Conservation (phyloP, 2,113 vertebrate genomes). For the Caranx melampygus region DNA sequence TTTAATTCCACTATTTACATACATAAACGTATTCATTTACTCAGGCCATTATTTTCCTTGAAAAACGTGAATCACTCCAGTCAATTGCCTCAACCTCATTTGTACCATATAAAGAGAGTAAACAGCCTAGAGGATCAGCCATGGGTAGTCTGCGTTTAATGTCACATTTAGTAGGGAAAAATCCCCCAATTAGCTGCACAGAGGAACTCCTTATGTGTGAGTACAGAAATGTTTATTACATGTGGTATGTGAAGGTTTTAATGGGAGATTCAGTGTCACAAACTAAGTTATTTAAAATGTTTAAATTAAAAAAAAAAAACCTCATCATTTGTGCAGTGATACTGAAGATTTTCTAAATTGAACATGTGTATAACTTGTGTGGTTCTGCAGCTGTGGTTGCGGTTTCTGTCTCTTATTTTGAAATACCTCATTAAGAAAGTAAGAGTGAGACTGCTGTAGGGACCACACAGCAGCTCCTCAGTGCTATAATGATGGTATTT, state of each 20-base stretch:
- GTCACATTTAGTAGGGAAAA: slow-evolving; percentile 47
- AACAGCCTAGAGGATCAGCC: slow-evolving; percentile 55
- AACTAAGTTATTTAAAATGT: neutral
- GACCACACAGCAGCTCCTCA: neutral
- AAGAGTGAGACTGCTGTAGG: neutral
- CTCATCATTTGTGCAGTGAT: neutral
- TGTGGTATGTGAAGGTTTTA: neutral
- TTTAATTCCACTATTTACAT: slow-evolving; percentile 3
- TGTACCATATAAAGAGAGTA: slow-evolving; percentile 48
- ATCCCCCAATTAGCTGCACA: slow-evolving; percentile 34
- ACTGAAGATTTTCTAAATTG: neutral
- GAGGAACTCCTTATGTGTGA: neutral
- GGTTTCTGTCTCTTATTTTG: neutral
- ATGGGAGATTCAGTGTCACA: neutral
- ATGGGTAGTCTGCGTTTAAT: slow-evolving; percentile 55
- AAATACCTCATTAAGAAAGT: neutral
- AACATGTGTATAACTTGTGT: neutral
- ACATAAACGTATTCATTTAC: slow-evolving; percentile 28
- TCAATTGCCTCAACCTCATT: slow-evolving; percentile 55
- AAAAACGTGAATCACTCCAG: slow-evolving; percentile 26
- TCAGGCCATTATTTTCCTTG: slow-evolving; percentile 27
- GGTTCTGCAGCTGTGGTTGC: neutral
- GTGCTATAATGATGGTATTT: neutral
- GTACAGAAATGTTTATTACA: neutral
- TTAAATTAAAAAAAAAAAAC: neutral